phyloP scores from a whole-genome alignment of 2,113 vertebrate species.

The Amblyopsis rosae region DNA sequence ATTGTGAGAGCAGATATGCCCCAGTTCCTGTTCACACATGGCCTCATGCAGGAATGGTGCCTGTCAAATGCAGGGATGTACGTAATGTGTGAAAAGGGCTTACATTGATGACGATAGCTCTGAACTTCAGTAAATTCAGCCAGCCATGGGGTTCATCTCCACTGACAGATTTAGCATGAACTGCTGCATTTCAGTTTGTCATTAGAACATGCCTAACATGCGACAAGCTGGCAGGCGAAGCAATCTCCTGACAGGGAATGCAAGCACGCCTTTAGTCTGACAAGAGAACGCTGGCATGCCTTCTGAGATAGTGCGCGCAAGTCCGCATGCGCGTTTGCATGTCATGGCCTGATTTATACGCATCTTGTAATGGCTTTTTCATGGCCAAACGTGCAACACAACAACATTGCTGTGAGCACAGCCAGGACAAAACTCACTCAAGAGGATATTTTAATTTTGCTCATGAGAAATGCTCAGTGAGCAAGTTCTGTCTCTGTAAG shows the following conservation, averaged over 20 bases:
- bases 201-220: constrained; percentile 55
- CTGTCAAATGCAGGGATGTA: too few relatives aligned
- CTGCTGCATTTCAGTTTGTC: constrained; percentile 61
- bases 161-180: constrained; percentile 63
- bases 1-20: too few relatives aligned
- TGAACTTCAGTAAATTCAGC: constrained; percentile 45
- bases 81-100: too few relatives aligned
- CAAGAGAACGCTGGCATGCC: not conserved
- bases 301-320: constrained; percentile 1
- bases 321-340: constrained; percentile 8
- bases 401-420: not conserved
- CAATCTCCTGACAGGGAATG: constrained; percentile 36
- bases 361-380: constrained; percentile 30
- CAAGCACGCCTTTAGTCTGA: constrained; percentile 11
- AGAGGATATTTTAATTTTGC: constrained; percentile 57
- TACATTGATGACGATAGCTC: constrained; percentile 37
- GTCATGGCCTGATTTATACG: constrained; percentile 43
- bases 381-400: constrained; percentile 31
- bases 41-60: too few relatives aligned
- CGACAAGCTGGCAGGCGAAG: constrained; percentile 38
- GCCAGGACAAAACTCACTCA: constrained; percentile 34
- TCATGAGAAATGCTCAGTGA: constrained; percentile 46
- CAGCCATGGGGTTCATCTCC: constrained; percentile 67
- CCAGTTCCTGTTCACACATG: too few relatives aligned
- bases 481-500: constrained; percentile 38